These are phyloP conservation scores for Alviniconcha marisindica DNA, from an alignment of 1,140 invertebrate species.

Conservation along the genomic window DNA sequence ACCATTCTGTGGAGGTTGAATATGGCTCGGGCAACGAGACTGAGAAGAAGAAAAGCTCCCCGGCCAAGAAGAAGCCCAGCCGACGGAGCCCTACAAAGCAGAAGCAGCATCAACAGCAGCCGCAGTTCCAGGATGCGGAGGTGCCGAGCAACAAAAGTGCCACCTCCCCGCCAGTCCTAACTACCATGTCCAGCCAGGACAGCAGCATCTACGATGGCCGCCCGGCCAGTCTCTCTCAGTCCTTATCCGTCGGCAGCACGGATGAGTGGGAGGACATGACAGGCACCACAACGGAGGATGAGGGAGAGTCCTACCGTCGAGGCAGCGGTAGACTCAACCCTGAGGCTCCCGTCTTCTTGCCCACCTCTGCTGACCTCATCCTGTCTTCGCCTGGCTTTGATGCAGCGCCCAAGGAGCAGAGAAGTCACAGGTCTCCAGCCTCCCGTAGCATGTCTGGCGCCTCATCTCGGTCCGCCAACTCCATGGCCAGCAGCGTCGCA, in stretches of 20 bases:
- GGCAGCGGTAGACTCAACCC: conserved; percentile 54
- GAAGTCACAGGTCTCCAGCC: background rate
- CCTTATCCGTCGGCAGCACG: conserved; percentile 49
- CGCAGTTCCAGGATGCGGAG: conserved; percentile 36
- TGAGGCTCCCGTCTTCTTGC: conserved; percentile 62
- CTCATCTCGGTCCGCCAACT: background rate
- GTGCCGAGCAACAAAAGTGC: background rate
- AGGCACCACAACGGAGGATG: conserved; percentile 50
- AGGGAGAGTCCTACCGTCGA: conserved; percentile 24
- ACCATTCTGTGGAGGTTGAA: conserved; percentile 63
- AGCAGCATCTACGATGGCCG: conserved; percentile 33
- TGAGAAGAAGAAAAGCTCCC: conserved; percentile 10
- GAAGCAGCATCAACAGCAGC: conserved; percentile 28
- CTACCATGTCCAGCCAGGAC: conserved; percentile 27
- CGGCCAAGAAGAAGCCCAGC: conserved; percentile 4
- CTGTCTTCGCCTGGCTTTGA: conserved; percentile 39
- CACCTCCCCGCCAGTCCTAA: background rate
- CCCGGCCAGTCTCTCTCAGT: conserved; percentile 36
- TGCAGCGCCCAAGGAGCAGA: background rate
- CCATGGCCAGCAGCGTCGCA: background rate
- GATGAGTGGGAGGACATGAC: conserved; percentile 64
- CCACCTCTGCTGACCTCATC: conserved; percentile 55
- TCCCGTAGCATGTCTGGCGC: background rate
- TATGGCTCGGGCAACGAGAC: conserved; percentile 50
- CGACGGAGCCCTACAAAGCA: conserved; percentile 37